Evolutionary conservation across 2,797 vertebrate genomes (phyloP).

Genomic region (Pangasius sanitwongsei): DNA sequence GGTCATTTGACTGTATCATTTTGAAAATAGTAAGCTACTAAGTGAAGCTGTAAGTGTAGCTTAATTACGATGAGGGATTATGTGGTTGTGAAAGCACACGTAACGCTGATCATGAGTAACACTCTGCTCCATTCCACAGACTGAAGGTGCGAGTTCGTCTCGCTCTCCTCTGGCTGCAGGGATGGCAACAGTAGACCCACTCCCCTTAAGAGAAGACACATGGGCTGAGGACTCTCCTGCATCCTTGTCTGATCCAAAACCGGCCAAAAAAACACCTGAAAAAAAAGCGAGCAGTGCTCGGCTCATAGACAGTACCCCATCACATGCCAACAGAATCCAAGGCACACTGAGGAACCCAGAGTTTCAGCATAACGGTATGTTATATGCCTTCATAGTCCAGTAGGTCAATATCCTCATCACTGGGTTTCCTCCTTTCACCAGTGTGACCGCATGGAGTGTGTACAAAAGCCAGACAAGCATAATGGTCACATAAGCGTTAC

Average conservation of each 20-base stretch:
- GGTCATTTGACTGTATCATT: background rate
- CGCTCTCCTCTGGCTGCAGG: slow-evolving; percentile 73
- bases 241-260: slow-evolving; percentile 34
- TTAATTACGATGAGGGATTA: background rate
- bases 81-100: background rate
- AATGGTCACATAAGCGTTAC: slow-evolving; percentile 47
- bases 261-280: slow-evolving; percentile 8
- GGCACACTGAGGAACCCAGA: slow-evolving; percentile 81
- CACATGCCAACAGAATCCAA: slow-evolving; percentile 75
- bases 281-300: slow-evolving; percentile 46
- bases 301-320: slow-evolving; percentile 58
- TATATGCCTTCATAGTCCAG: slow-evolving; percentile 1
- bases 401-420: background rate
- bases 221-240: slow-evolving; percentile 44
- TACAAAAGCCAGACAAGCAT: slow-evolving; percentile 30
- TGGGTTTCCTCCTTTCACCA: background rate
- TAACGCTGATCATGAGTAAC: background rate
- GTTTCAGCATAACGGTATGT: slow-evolving; percentile 83
- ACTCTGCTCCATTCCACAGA: slow-evolving; percentile 38
- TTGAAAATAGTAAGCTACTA: too few relatives aligned
- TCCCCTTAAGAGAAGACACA: slow-evolving; percentile 77
- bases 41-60: background rate
- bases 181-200: slow-evolving; percentile 77
- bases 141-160: slow-evolving; percentile 20
- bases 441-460: background rate